phyloP scores from a whole-genome alignment of 2,888 invertebrate species.

The Tipula helvola region DNA sequence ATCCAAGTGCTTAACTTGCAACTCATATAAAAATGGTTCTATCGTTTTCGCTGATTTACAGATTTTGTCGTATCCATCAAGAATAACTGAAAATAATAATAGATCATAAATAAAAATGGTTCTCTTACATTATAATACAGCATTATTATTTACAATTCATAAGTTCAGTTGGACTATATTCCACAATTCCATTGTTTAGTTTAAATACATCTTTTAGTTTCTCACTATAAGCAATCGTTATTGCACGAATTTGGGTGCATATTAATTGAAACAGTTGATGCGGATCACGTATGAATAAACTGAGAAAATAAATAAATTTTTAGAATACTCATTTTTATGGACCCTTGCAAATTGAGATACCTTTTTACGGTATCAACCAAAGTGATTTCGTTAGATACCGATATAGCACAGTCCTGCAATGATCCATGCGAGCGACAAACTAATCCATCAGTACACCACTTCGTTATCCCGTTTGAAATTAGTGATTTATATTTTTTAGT shows the following conservation, averaged over 20 bases:
- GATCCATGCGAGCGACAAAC: slow-evolving; percentile 15
- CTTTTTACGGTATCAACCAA: slow-evolving; percentile 16
- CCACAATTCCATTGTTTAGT: slow-evolving; percentile 25
- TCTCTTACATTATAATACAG: neutral
- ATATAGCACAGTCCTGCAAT: slow-evolving; percentile 14
- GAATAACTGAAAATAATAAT: slow-evolving; percentile 36
- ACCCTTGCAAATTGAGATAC: neutral
- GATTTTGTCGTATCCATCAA: slow-evolving; percentile 51
- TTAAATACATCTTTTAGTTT: slow-evolving; percentile 37
- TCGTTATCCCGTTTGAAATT: slow-evolving; percentile 12
- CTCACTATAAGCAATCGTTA: slow-evolving; percentile 46
- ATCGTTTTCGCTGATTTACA: slow-evolving; percentile 46
- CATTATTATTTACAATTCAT: slow-evolving; percentile 27
- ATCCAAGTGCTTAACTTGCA: slow-evolving; percentile 48
- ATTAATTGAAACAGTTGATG: slow-evolving; percentile 52
- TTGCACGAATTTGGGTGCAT: slow-evolving; percentile 50
- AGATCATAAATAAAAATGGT: neutral
- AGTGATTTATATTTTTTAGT: slow-evolving; percentile 14
- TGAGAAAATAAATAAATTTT: neutral
- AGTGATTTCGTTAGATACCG: slow-evolving; percentile 17
- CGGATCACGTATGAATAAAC: slow-evolving; percentile 34
- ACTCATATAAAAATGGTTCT: slow-evolving; percentile 44
- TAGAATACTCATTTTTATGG: neutral
- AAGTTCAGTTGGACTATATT: slow-evolving; percentile 33
- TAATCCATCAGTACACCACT: slow-evolving; percentile 16